Evolutionary conservation across 2,113 vertebrate genomes (phyloP).

Genomic region (Cromileptes altivelis): DNA sequence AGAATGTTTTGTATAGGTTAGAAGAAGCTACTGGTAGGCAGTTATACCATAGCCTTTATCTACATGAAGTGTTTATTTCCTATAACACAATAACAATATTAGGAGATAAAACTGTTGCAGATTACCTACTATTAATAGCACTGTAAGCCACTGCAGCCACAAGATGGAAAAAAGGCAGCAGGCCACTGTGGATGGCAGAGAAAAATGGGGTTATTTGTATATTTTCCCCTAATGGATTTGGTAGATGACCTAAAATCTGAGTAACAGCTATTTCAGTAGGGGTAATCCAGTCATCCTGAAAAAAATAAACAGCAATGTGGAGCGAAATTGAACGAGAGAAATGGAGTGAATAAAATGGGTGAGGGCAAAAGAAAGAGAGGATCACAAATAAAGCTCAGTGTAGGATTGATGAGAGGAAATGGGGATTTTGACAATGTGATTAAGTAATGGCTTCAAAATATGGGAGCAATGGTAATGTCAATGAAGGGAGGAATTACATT

Average conservation of each 20-base stretch:
- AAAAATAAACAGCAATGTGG: conserved; percentile 74
- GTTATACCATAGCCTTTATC: conserved; percentile 34
- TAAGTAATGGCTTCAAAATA: conserved; percentile 83
- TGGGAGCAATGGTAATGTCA: conserved; percentile 71
- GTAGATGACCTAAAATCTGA: conserved; percentile 85
- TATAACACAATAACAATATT: conserved; percentile 66
- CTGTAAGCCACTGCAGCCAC: conserved; percentile 66
- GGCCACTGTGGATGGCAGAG: conserved; percentile 69
- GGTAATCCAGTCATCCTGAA: conserved; percentile 84
- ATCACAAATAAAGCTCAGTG: conserved; percentile 78
- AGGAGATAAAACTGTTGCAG: conserved; percentile 61
- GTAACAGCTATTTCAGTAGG: conserved; percentile 83
- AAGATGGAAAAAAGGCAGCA: conserved; percentile 62
- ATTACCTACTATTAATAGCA: conserved; percentile 74
- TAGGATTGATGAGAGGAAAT: conserved; percentile 80
- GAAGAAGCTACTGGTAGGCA: conserved; percentile 31
- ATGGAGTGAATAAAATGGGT: conserved; percentile 63
- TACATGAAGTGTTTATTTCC: conserved; percentile 52
- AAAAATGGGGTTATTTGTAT: conserved; percentile 78
- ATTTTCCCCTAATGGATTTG: conserved; percentile 80
- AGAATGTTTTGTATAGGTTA: conserved; percentile 27
- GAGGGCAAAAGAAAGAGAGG: conserved; percentile 72
- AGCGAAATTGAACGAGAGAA: conserved; percentile 65
- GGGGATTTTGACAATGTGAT: conserved; percentile 85
- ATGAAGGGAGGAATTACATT: conserved; percentile 80